These are phyloP conservation scores for Pseudolycoriella hygida DNA, from an alignment of 2,888 invertebrate species.

Conservation along the genomic window DNA sequence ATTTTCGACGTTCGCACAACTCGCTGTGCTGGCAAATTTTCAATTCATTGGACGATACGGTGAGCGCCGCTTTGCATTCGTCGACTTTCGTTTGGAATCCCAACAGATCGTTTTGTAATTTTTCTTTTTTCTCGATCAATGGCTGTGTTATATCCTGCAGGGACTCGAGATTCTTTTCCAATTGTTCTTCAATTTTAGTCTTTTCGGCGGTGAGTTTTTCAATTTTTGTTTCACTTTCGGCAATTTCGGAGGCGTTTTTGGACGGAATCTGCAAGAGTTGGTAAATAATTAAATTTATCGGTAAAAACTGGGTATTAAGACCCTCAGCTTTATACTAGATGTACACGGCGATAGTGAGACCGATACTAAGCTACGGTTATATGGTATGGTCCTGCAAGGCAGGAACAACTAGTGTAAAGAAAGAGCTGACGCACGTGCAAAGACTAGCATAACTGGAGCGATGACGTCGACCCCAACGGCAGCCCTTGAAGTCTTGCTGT, in stretches of 20 bases:
- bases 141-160: constrained; percentile 38
- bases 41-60: constrained; percentile 54
- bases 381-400: too few relatives aligned
- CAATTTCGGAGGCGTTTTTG: constrained; percentile 53
- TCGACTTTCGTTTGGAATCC: constrained; percentile 50
- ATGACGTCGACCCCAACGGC: too few relatives aligned
- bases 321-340: too few relatives aligned
- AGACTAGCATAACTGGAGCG: too few relatives aligned
- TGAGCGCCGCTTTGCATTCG: constrained; percentile 40
- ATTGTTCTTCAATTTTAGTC: constrained; percentile 33
- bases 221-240: constrained; percentile 40
- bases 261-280: constrained; percentile 38
- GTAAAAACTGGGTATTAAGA: too few relatives aligned
- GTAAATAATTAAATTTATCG: too few relatives aligned
- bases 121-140: constrained; percentile 33
- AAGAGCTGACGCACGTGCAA: too few relatives aligned
- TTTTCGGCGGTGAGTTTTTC: constrained; percentile 38
- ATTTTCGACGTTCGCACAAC: constrained; percentile 23
- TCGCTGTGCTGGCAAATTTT: constrained; percentile 43
- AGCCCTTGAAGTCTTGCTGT: too few relatives aligned
- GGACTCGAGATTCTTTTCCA: constrained; percentile 40
- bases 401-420: too few relatives aligned
- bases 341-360: too few relatives aligned
- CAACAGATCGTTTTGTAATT: constrained; percentile 42
- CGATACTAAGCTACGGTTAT: too few relatives aligned